Evolutionary conservation across 2,888 invertebrate species (phyloP).

Genomic region (Andrena hattorfiana): DNA sequence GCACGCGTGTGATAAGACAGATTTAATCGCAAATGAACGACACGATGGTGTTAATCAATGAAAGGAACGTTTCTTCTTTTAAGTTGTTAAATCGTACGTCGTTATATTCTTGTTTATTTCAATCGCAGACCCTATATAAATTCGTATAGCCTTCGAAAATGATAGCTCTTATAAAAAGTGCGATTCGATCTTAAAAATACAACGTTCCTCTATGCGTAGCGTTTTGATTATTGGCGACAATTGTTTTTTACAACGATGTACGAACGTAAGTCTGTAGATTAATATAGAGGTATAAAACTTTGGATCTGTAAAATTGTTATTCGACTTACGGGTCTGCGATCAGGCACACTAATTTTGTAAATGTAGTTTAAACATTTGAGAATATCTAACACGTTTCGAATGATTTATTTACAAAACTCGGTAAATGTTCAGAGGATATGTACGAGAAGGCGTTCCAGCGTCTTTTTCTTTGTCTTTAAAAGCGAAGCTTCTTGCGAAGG

Average conservation of each 20-base stretch:
- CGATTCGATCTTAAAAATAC: slow-evolving; percentile 30
- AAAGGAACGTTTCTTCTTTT: slow-evolving; percentile 44
- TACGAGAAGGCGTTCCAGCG: slow-evolving; percentile 53
- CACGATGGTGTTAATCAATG: slow-evolving; percentile 28
- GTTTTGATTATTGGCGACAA: slow-evolving; percentile 33
- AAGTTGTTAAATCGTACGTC: slow-evolving; percentile 33
- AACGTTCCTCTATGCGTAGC: slow-evolving; percentile 12
- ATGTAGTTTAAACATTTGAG: slow-evolving; percentile 43
- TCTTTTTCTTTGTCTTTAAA: slow-evolving; percentile 1
- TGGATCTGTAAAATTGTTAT: slow-evolving; percentile 34
- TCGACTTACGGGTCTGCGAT: slow-evolving; percentile 52
- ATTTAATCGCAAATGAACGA: slow-evolving; percentile 4
- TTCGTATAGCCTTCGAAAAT: slow-evolving; percentile 14
- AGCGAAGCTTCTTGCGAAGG: slow-evolving; percentile 18
- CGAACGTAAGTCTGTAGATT: slow-evolving; percentile 51
- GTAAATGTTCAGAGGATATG: slow-evolving; percentile 49
- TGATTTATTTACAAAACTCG: slow-evolving; percentile 63
- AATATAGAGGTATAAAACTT: slow-evolving; percentile 50
- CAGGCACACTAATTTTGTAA: slow-evolving; percentile 64
- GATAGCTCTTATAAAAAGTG: slow-evolving; percentile 40
- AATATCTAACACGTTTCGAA: slow-evolving; percentile 50
- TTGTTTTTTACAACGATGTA: slow-evolving; percentile 25
- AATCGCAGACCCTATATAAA: slow-evolving; percentile 50
- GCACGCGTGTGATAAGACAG: not conserved
- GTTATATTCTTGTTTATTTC: slow-evolving; percentile 32